These are phyloP conservation scores for Leptocoma aspasia DNA, from an alignment of 2,113 vertebrate species.

Conservation along the genomic window DNA sequence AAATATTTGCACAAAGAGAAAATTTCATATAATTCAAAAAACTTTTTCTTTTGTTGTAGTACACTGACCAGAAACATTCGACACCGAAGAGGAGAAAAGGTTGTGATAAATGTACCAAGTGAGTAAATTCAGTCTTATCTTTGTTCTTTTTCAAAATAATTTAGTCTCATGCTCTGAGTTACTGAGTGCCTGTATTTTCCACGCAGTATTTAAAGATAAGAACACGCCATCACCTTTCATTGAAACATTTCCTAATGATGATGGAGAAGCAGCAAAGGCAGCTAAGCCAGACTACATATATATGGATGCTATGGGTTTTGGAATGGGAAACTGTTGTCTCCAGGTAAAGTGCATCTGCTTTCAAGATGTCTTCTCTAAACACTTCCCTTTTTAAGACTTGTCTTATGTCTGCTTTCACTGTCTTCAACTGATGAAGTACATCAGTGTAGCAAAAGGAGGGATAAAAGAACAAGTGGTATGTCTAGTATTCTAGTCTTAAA, in stretches of 20 bases:
- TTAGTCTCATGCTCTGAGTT: background rate
- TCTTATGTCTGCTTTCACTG: background rate
- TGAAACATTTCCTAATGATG: conserved; percentile 88
- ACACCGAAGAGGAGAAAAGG: conserved; percentile 93
- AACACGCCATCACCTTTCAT: conserved; percentile 87
- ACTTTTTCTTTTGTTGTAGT: conserved; percentile 68
- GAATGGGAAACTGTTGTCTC: conserved; percentile 98
- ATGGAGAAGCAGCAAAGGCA: conserved; percentile 83
- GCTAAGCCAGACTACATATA: conserved; percentile 91
- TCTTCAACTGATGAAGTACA: background rate
- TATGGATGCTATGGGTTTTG: conserved; percentile 98
- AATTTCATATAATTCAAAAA: background rate
- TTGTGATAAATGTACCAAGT: conserved; percentile 97
- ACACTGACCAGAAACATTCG: conserved; percentile 95
- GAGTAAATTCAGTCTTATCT: conserved; percentile 45
- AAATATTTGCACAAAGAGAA: background rate
- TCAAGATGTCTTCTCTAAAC: background rate
- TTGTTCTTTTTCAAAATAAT: background rate
- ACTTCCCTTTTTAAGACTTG: background rate
- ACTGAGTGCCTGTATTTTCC: background rate
- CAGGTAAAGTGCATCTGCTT: conserved; percentile 77
- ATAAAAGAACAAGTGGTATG: background rate
- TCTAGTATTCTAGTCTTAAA: background rate
- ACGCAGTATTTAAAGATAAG: conserved; percentile 91
- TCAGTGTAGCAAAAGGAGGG: background rate